These are phyloP conservation scores for Leucania comma DNA, from an alignment of 2,888 invertebrate genomes.

Conservation along the genomic window DNA sequence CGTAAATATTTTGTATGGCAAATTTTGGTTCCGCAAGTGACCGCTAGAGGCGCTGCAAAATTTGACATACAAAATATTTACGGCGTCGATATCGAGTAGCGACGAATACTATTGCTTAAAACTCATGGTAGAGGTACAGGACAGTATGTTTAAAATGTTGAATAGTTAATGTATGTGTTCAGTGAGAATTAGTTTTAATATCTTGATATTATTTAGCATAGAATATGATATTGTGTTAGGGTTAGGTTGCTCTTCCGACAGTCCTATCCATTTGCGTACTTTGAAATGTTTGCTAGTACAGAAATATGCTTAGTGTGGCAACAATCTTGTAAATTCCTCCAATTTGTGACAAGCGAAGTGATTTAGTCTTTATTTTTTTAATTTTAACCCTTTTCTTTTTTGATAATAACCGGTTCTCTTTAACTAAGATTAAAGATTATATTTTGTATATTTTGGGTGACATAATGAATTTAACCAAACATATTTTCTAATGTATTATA, in stretches of 20 bases:
- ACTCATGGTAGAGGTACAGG: too few relatives aligned
- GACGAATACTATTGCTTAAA: too few relatives aligned
- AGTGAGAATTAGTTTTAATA: slow-evolving; percentile 83
- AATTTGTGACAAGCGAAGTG: slow-evolving; percentile 20
- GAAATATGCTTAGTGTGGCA: slow-evolving; percentile 37
- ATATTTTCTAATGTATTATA: neutral
- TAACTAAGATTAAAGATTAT: slow-evolving; percentile 33
- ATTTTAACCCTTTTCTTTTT: neutral
- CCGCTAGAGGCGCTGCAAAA: too few relatives aligned
- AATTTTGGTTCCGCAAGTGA: too few relatives aligned
- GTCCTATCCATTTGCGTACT: slow-evolving; percentile 49
- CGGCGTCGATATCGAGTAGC: too few relatives aligned
- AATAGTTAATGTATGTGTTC: slow-evolving; percentile 80
- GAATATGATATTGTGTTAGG: slow-evolving; percentile 68
- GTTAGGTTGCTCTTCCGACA: slow-evolving; percentile 75
- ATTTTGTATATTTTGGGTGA: slow-evolving; percentile 49
- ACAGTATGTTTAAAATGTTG: slow-evolving; percentile 55
- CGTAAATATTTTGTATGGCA: too few relatives aligned
- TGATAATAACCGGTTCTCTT: neutral
- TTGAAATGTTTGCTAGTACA: slow-evolving; percentile 59
- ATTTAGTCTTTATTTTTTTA: neutral
- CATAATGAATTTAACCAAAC: slow-evolving; percentile 15
- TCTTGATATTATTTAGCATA: slow-evolving; percentile 81
- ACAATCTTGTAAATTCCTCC: slow-evolving; percentile 18
- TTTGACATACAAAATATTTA: too few relatives aligned